Conservation (phyloP, 2,888 invertebrate species). For the Liopterus haemorrhoidalis region DNA sequence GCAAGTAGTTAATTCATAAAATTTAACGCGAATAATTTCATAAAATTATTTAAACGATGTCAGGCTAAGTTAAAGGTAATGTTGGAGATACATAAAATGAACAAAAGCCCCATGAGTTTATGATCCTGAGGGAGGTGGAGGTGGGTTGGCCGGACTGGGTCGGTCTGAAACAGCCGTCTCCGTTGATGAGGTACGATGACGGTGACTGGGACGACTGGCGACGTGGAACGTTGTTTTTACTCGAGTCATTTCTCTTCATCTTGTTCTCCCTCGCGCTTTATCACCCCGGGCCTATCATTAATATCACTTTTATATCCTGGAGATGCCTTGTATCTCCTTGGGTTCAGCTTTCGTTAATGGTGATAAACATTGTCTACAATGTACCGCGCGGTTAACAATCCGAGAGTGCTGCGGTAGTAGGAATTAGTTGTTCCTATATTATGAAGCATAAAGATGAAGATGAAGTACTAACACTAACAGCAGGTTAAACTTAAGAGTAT, state of each 20-base stretch:
- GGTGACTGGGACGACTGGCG: no score
- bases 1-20: no score
- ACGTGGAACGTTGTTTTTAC: conserved; percentile 14
- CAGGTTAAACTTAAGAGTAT: background rate
- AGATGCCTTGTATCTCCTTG: conserved; percentile 45
- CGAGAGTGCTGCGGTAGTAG: conserved; percentile 32
- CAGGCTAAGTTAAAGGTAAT: no score
- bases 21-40: no score
- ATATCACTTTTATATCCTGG: conserved; percentile 49
- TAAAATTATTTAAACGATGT: no score
- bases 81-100: no score
- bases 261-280: conserved; percentile 34
- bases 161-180: no score
- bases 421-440: conserved; percentile 17
- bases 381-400: conserved; percentile 37
- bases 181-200: no score
- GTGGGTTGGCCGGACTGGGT: no score
- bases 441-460: conserved; percentile 18
- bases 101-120: no score
- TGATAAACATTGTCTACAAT: conserved; percentile 48
- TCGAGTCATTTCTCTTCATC: conserved; percentile 43
- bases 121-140: no score
- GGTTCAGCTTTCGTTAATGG: conserved; percentile 44
- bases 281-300: conserved; percentile 43
- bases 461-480: conserved; percentile 6